Conservation (phyloP, 2,888 invertebrate species). For the Gandaritis pyraliata region DNA sequence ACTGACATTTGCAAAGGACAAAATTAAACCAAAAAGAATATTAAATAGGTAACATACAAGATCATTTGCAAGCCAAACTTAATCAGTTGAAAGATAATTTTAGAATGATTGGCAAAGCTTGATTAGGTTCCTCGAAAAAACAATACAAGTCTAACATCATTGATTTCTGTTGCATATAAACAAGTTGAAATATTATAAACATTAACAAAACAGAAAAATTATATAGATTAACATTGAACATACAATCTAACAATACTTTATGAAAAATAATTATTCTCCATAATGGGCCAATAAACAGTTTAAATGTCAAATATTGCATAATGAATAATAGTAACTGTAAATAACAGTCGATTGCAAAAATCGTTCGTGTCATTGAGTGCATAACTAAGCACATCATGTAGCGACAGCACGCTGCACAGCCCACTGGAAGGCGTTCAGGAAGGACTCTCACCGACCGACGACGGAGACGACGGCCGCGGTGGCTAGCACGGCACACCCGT, state of each 20-base stretch:
- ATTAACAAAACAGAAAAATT: constrained; percentile 73
- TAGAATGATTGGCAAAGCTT: constrained; percentile 59
- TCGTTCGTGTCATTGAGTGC: constrained; percentile 45
- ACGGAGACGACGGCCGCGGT: constrained; percentile 46
- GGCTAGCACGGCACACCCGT: constrained; percentile 62
- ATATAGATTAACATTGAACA: constrained; percentile 72
- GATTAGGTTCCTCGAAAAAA: constrained; percentile 4
- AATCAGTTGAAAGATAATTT: constrained; percentile 41
- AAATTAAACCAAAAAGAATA: constrained; percentile 42
- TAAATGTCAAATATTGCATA: constrained; percentile 38
- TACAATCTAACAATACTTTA: constrained; percentile 71
- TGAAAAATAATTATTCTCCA: constrained; percentile 54
- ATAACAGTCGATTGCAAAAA: constrained; percentile 41
- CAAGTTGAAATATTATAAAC: constrained; percentile 63
- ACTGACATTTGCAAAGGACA: constrained; percentile 46
- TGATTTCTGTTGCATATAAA: constrained; percentile 39
- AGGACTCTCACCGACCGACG: constrained; percentile 54
- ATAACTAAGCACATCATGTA: constrained; percentile 42
- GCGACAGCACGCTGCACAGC: constrained; percentile 24
- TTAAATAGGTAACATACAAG: constrained; percentile 6
- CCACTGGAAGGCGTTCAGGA: constrained; percentile 49
- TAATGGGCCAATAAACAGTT: constrained; percentile 25
- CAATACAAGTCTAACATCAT: constrained; percentile 7
- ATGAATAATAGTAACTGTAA: constrained; percentile 42
- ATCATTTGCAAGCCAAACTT: constrained; percentile 1